Conservation (phyloP, 2,113 vertebrate species). For the Varanus salvator region DNA sequence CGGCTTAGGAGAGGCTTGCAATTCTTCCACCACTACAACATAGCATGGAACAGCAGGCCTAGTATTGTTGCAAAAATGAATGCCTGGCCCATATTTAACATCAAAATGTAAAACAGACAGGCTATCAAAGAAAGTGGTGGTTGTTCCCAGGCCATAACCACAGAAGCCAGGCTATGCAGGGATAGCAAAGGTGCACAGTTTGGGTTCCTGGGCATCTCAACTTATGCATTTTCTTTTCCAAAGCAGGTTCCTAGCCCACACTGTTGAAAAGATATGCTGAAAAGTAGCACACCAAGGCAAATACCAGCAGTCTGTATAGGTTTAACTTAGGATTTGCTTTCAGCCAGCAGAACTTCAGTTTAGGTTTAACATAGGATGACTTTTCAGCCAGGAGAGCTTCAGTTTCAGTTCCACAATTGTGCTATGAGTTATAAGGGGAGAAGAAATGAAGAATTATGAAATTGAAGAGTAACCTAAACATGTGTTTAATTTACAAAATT, state of each 20-base stretch:
- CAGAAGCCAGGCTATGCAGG: background rate
- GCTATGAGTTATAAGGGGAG: background rate
- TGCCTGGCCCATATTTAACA: background rate
- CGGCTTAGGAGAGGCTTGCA: slow-evolving; percentile 10
- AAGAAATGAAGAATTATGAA: background rate
- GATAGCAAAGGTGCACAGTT: background rate
- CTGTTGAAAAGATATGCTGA: background rate
- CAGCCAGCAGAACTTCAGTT: background rate
- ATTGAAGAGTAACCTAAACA: background rate
- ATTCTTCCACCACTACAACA: slow-evolving; percentile 46
- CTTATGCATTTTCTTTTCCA: background rate
- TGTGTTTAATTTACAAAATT: background rate
- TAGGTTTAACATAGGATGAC: too few relatives aligned
- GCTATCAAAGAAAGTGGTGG: background rate
- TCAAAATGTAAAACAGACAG: background rate
- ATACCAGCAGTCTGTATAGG: background rate
- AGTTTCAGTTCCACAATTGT: too few relatives aligned
- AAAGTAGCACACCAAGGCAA: background rate
- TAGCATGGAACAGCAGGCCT: background rate
- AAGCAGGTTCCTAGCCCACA: background rate
- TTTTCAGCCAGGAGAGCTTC: background rate
- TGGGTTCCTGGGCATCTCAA: background rate
- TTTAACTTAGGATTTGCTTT: background rate
- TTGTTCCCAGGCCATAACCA: background rate
- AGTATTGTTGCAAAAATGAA: slow-evolving; percentile 22